These are phyloP conservation scores for Aldabrachelys gigantea DNA, from an alignment of 2,113 vertebrate genomes.

Conservation along the genomic window DNA sequence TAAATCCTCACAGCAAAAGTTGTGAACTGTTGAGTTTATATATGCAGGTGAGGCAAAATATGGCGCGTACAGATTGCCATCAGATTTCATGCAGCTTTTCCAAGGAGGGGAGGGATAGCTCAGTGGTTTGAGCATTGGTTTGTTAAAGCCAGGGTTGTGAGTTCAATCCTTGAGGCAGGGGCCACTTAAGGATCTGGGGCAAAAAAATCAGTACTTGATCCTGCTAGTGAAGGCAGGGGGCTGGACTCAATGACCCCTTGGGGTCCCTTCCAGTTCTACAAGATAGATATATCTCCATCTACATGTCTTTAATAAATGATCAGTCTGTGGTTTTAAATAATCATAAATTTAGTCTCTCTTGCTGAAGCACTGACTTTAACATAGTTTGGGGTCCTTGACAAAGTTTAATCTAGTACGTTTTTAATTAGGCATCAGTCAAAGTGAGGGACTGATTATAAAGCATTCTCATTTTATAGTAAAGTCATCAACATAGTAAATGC, in stretches of 20 bases:
- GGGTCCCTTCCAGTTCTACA: too few relatives aligned
- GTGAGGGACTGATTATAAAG: conserved; percentile 72
- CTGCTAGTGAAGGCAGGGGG: too few relatives aligned
- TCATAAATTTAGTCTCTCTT: conserved; percentile 49
- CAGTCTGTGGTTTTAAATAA: conserved; percentile 60
- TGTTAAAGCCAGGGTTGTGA: too few relatives aligned
- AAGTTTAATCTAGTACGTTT: conserved; percentile 67
- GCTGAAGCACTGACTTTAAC: conserved; percentile 65
- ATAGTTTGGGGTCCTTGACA: conserved; percentile 54
- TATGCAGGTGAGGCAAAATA: not conserved
- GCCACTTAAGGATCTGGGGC: too few relatives aligned
- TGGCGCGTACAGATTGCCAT: not conserved
- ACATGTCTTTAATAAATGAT: conserved; percentile 66
- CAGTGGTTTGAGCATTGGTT: too few relatives aligned
- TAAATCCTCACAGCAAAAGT: not conserved
- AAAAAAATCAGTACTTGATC: too few relatives aligned
- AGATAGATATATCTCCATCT: too few relatives aligned
- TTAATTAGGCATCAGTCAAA: conserved; percentile 76
- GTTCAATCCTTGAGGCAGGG: too few relatives aligned
- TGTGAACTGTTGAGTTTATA: not conserved
- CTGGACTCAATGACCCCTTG: too few relatives aligned
- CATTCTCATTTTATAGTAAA: conserved; percentile 57
- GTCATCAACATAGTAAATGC: conserved; percentile 72
- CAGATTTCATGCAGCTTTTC: conserved; percentile 56
- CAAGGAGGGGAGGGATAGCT: not conserved